Evolutionary conservation across 2,888 invertebrate genomes (phyloP), one percentile per base, ranked within the genome.

Genomic region (Leptarthrus brevirostris): DNA sequence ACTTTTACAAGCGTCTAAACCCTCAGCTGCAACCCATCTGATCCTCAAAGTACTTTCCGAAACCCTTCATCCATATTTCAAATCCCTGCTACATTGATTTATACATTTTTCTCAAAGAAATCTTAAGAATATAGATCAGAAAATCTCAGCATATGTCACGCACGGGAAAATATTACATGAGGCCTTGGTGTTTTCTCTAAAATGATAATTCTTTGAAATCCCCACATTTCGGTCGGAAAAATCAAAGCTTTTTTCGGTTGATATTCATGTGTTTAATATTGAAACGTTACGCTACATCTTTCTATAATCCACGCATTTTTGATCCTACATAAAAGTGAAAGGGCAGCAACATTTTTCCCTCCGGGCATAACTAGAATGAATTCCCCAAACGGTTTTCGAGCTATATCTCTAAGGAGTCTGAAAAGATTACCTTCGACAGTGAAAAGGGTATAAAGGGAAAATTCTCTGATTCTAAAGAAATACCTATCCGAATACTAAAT

Each of bases 231-330:
- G 16, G 30, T 16, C 1, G 30, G 8, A 10, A 12, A 56, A 56
- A 56, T 56, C 56, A 56, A 56, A 30, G 24, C 30, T 10, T 56
- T 56, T 56, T 56, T 10, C 56, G 16, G 34, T 10, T 24, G 56
- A 56, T 56, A 56, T 56, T 16, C 56, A 16, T 56, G 30, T 56
- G 16, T 30, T 56, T 56, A 56, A 56, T 30, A 56, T 56, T 56
- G 30, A 30, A 56, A n/a, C n/a, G n/a, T n/a, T n/a, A n/a, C n/a
- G n/a, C n/a, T n/a, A n/a, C n/a, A 56, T 56, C 56, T 22, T 56
- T 26, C 56, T 30, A 14, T 56, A 56, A 56, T 56, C 56, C 56
- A 56, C 56, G 56, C 24, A 56, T 56, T 56, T 56, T 16, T 56
- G 30, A 56, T 26, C 30, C 12, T 12, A 44, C 4, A 16, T 8